A percentile compares a stretch with the other conserved stretches of the same genome.
phyloP scores from a whole-genome alignment of 1,140 invertebrate species.

The Drosophila baimaii region DNA sequence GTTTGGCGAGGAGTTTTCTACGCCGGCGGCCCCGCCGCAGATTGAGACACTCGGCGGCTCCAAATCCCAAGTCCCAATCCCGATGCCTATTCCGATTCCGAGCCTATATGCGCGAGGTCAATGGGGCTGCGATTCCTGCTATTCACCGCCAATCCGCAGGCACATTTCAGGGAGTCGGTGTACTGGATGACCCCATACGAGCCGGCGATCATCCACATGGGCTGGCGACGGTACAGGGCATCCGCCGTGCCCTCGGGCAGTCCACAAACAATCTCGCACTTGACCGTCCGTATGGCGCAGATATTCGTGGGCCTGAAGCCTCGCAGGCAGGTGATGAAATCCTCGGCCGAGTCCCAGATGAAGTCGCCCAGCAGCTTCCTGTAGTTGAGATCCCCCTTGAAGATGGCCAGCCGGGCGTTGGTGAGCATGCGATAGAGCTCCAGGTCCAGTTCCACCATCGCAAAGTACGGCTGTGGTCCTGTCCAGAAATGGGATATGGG shows the following conservation, averaged over 20 bases:
- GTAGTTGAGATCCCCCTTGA: slow-evolving; percentile 99
- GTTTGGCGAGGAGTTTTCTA: slow-evolving; percentile 45
- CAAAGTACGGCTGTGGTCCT: slow-evolving; percentile 89
- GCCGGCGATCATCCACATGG: slow-evolving; percentile 94
- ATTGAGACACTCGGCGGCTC: slow-evolving; percentile 47
- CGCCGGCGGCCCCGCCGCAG: slow-evolving; percentile 51
- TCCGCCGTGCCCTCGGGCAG: slow-evolving; percentile 88
- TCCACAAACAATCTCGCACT: slow-evolving; percentile 95
- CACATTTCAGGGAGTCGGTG: slow-evolving; percentile 66
- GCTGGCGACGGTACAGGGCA: slow-evolving; percentile 86
- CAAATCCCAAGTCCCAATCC: not conserved
- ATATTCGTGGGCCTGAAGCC: slow-evolving; percentile 94
- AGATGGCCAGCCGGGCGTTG: slow-evolving; percentile 90
- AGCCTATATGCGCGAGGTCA: no score
- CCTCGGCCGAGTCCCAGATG: slow-evolving; percentile 90
- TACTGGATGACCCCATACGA: slow-evolving; percentile 89
- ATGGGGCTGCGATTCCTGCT: no score
- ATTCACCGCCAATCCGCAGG: slow-evolving; percentile 32
- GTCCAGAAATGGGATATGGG: slow-evolving; percentile 93
- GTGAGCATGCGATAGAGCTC: slow-evolving; percentile 90
- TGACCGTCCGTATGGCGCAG: slow-evolving; percentile 93
- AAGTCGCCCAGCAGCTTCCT: slow-evolving; percentile 96
- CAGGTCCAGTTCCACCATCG: slow-evolving; percentile 90
- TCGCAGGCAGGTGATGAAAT: slow-evolving; percentile 89
- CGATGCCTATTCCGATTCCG: no score